Evolutionary conservation across 2,888 invertebrate genomes (phyloP), one percentile per base, ranked within the genome.

Genomic region (Abrostola triplasia): DNA sequence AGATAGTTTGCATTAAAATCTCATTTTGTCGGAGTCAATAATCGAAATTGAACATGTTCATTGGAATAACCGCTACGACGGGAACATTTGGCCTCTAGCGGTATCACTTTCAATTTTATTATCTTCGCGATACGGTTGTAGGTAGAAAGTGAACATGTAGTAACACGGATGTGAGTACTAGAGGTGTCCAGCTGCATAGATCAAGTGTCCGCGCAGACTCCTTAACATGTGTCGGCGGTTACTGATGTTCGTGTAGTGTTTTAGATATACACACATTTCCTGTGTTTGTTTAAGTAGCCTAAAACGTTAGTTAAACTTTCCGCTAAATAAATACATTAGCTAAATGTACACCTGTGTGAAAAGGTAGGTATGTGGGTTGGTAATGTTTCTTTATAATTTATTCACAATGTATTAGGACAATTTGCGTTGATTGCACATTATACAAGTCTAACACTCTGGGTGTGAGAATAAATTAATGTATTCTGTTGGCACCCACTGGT

Each of bases 141-240:
- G 75, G 77, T 87, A 88, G 88, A 89, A 88, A 88, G 88, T 84
- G 86, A 87, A 84, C 68, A 70, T 76, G 40, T 42, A 52, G 67
- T 75, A 65, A 80, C 69, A 74, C 85, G 85, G 84, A 85, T 83
- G 78, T 80, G 76, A 64, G 75, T 81, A 83, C 84, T 84, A 61
- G 80, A 86, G 68, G 76, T 79, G 78, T 74, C 78, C 82, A 83
- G 76, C 79, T 79, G 68, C 60, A 61, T 62, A 49, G 62, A 66
- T 78, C 80, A 80, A 84, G 85, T 80, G 81, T 73, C 56, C 64
- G 68, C 57, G 76, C 67, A 59, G 59, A 65, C 60, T 65, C 59
- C 59, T 71, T 63, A 58, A 60, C 49, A 69, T 73, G 75, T 67
- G 77, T 42, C 77, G 75, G 67, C 69, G 51, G 73, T 67, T 70